Evolutionary conservation across 2,113 vertebrate genomes (phyloP).

Genomic region (Syrmaticus mikado): DNA sequence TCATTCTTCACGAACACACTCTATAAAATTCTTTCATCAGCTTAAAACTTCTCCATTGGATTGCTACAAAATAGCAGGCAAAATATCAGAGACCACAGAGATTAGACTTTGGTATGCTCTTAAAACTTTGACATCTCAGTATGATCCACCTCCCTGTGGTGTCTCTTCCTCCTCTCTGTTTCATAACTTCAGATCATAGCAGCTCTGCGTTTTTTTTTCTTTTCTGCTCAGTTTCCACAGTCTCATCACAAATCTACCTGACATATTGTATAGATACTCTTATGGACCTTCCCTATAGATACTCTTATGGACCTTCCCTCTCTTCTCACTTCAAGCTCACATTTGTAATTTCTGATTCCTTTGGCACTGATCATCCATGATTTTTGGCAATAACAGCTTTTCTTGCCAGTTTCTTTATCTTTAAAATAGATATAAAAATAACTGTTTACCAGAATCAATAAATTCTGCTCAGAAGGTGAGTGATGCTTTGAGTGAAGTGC

Average conservation of each 20-base stretch:
- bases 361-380: not conserved
- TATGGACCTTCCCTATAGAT: not conserved
- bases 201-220: not conserved
- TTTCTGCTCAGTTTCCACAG: not conserved
- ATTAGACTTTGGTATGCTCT: not conserved
- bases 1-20: not conserved
- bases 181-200: not conserved
- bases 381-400: not conserved
- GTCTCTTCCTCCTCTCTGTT: not conserved
- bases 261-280: not conserved
- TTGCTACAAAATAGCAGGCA: not conserved
- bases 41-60: not conserved
- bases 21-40: not conserved
- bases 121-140: not conserved
- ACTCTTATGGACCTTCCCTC: not conserved
- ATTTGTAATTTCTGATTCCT: not conserved
- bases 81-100: not conserved
- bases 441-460: not conserved
- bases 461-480: not conserved
- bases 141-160: not conserved
- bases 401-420: not conserved
- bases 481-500: not conserved
- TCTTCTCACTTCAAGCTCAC: not conserved
- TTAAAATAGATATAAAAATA: slow-evolving; percentile 9
- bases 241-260: not conserved